Base-by-base conservation (phyloP, 2,113 vertebrate species). In the Axis porcinus region DNA sequence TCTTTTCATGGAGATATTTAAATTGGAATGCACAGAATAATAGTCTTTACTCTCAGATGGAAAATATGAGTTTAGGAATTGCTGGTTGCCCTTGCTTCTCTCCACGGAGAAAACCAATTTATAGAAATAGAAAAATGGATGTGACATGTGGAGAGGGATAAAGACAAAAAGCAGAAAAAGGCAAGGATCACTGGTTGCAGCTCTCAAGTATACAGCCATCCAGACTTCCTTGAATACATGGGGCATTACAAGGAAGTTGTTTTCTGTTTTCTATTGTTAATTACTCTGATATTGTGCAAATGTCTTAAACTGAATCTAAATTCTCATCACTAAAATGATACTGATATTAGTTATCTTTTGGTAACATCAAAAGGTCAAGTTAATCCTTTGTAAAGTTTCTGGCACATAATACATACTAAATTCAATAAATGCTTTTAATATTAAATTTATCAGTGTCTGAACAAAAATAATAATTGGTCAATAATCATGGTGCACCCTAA, bases 341-440 rank as follows among this genome's bases (percentile, higher is more conserved):
- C 86, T 45, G 19, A 40, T 88, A 52, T 60, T 58, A 45, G 19
- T 36, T 58, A 76, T 1, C 5, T 83, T 47, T 84, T 57, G 14
- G 28, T 12, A 62, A 84, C 30, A n/a, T 55, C 15, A 50, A 79
- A 76, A 85, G 17, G 7, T 76, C 28, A 88, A 76, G 13, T 2
- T 23, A 89, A 91, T 58, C 47, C 15, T 84, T 78, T 93, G 13
- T 33, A 43, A 57, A 58, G 1, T 87, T 84, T 7, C 25, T 67
- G 19, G 36, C 7, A 64, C 8, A 87, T 13, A 62, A 7, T n/a
- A 16, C 33, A 14, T 33, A 64, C 16, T 55, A 6, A 89, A 62
- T 52, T 91, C 82, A 92, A 58, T 94, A 54, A 96, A 40, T 33
- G 14, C 50, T 74, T 86, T 89, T 64, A 64, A 52, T 74, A 54